These are phyloP conservation scores for Sinonovacula constricta DNA, from an alignment of 1,140 invertebrate genomes.

Conservation along the genomic window DNA sequence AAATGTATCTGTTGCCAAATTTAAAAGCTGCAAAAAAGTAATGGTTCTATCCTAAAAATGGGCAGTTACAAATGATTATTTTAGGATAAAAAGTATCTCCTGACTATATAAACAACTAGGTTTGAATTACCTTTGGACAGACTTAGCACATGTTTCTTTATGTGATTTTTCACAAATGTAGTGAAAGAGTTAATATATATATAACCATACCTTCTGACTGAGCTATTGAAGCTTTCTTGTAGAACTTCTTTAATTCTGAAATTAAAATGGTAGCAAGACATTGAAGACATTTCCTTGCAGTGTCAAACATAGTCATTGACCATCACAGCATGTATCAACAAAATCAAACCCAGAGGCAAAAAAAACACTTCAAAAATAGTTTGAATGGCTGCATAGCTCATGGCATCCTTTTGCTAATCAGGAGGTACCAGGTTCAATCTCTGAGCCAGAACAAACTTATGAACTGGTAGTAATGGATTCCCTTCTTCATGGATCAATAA, in stretches of 20 bases:
- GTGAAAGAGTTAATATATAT: neutral
- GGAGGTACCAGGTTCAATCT: neutral
- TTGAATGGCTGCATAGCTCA: neutral
- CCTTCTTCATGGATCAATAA: too few relatives aligned
- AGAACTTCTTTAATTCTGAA: constrained; percentile 75
- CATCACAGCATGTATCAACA: neutral
- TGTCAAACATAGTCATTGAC: neutral
- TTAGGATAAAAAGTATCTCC: neutral
- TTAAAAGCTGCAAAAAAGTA: neutral
- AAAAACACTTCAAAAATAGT: too few relatives aligned
- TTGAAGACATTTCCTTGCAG: neutral
- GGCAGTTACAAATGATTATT: neutral
- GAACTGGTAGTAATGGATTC: too few relatives aligned
- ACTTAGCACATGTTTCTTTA: too few relatives aligned
- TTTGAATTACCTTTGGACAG: neutral
- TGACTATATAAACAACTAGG: neutral
- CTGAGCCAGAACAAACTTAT: too few relatives aligned
- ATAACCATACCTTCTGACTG: constrained; percentile 67
- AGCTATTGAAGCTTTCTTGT: constrained; percentile 70
- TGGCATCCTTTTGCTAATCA: neutral
- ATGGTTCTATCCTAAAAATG: neutral
- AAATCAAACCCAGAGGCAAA: neutral
- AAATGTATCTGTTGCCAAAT: too few relatives aligned
- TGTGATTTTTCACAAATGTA: too few relatives aligned
- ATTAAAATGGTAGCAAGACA: constrained; percentile 36